phyloP scores from a whole-genome alignment of 2,888 invertebrate species.

The Clostera curtula region DNA sequence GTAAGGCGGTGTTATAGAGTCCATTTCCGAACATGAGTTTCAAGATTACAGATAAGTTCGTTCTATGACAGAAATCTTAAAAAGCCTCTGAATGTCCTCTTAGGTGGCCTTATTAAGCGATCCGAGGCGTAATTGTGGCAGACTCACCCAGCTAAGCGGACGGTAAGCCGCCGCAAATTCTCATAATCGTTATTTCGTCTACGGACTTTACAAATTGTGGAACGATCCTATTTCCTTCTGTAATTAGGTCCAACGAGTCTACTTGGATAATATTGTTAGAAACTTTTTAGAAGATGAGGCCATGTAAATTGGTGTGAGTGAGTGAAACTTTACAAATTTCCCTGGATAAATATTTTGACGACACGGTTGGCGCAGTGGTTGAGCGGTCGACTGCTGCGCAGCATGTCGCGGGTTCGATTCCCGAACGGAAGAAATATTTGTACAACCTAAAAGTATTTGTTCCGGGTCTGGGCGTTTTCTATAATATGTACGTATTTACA shows the following conservation, averaged over 20 bases:
- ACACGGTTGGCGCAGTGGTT: too few relatives aligned
- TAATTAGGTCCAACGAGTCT: slow-evolving; percentile 26
- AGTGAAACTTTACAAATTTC: background rate
- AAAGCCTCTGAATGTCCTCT: slow-evolving; percentile 49
- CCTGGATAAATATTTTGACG: too few relatives aligned
- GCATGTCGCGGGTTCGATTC: too few relatives aligned
- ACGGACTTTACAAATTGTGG: slow-evolving; percentile 67
- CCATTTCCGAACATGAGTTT: too few relatives aligned
- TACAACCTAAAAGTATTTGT: too few relatives aligned
- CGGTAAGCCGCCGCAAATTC: slow-evolving; percentile 53
- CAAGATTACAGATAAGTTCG: too few relatives aligned
- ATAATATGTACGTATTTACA: too few relatives aligned
- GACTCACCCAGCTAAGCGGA: slow-evolving; percentile 69
- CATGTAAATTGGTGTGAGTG: too few relatives aligned
- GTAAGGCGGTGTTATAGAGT: too few relatives aligned
- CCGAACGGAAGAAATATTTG: too few relatives aligned
- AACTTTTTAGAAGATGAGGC: slow-evolving; percentile 9
- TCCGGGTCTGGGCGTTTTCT: too few relatives aligned
- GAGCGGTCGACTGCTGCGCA: too few relatives aligned
- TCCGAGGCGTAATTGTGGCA: slow-evolving; percentile 61
- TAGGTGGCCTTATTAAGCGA: slow-evolving; percentile 58
- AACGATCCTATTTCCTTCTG: slow-evolving; percentile 37
- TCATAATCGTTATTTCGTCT: slow-evolving; percentile 72
- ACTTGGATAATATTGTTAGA: slow-evolving; percentile 10
- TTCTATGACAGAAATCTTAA: slow-evolving; percentile 56